phyloP scores from a whole-genome alignment of 2,797 vertebrate species.

The Tokudaia tokunoshimensis region DNA sequence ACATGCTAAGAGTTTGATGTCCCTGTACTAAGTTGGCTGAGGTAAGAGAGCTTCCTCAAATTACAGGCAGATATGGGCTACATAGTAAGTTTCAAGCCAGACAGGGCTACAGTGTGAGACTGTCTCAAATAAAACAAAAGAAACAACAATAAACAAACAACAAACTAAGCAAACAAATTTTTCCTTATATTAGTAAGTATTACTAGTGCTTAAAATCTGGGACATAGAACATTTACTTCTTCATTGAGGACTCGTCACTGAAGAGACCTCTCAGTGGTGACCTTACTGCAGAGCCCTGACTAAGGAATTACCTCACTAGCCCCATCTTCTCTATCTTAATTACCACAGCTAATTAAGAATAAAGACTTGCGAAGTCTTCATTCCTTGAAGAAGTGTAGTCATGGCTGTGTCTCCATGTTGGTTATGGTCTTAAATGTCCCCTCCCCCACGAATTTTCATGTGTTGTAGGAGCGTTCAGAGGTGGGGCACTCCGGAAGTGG shows the following conservation, averaged over 20 bases:
- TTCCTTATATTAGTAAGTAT: not conserved
- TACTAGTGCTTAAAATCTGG: not conserved
- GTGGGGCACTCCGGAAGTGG: not conserved
- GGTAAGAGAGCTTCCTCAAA: not conserved
- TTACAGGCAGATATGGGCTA: not conserved
- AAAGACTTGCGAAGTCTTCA: not conserved
- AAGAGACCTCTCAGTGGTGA: not conserved
- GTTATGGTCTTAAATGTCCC: not conserved
- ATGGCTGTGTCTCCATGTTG: not conserved
- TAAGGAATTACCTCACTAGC: not conserved
- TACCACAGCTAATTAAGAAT: not conserved
- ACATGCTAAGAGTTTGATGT: not conserved
- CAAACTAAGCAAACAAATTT: not conserved
- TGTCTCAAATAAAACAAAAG: not conserved
- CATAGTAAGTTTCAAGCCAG: not conserved
- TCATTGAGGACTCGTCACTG: not conserved
- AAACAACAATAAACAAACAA: not conserved
- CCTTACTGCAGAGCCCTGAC: not conserved
- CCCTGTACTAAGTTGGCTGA: not conserved
- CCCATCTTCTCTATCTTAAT: not conserved
- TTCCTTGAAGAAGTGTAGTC: not conserved
- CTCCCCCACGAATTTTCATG: not conserved
- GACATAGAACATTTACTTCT: not conserved
- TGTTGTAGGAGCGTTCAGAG: not conserved
- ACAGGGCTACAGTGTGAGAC: not conserved